Evolutionary conservation across 1,140 invertebrate species (phyloP), one percentile per base, ranked within the genome.

Genomic region (Drosophila willistoni): DNA sequence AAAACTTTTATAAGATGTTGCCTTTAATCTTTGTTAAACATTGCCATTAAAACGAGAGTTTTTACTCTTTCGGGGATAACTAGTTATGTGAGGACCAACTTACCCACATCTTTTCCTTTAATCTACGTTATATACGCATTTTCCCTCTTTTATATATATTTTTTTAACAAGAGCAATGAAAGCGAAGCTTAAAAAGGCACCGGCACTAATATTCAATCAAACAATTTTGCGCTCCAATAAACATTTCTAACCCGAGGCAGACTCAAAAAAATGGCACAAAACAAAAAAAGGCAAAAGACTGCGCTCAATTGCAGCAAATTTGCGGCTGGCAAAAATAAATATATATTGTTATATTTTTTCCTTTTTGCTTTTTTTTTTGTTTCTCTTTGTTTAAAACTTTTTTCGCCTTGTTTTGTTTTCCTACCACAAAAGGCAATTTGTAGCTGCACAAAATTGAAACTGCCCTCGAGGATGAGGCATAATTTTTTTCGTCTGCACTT

Each of bases 121-220:
- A 36, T 59, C 56, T 33, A 36, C 33, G 3, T 19, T 59, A 36
- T 39, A 59, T 33, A 36, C 33, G 29, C 13, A 25, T n/a, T 14
- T n/a, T 25, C 25, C 17, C 54, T 33, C 22, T 64, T 60, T 2
- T 22, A 22, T 25, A 25, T 25, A 25, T 25, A 25, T 5, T 25
- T 25, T 25, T 68, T 68, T 47, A 51, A 33, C 14, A 14, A 47
- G 61, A 17, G 41, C 34, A 42, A 41, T 39, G 62, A 73, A 65
- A 65, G 68, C 68, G 55, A 69, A 75, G 71, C 51, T 29, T 34
- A 44, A 71, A 66, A 55, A 61, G 41, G 61, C 25, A 70, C 68
- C 79, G 62, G 77, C 81, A 63, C 83, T 86, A 86, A 86, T 83
- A 86, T 87, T 86, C 83, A 86, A 86, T 89, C 83, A 83, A 87